These are phyloP conservation scores for Tolypeutes matacus DNA, from an alignment of 2,797 vertebrate genomes.

Conservation along the genomic window DNA sequence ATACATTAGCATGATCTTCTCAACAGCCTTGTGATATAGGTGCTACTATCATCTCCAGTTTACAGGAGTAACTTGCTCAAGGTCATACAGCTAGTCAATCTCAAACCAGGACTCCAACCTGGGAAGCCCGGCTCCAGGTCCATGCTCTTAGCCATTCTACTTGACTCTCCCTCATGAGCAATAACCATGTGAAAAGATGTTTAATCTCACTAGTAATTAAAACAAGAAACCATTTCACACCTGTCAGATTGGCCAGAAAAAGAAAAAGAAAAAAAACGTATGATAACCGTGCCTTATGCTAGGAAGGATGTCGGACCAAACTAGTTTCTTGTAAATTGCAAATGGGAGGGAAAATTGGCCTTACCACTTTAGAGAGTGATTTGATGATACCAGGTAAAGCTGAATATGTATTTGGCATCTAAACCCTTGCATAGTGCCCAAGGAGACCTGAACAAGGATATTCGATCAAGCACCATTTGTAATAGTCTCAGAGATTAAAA, in stretches of 20 bases:
- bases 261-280: background rate
- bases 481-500: background rate
- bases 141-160: background rate
- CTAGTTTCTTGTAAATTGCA: background rate
- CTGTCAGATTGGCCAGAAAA: background rate
- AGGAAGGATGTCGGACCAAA: background rate
- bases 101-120: background rate
- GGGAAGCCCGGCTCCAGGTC: background rate
- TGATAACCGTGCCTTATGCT: background rate
- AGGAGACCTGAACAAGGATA: background rate
- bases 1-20: background rate
- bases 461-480: background rate
- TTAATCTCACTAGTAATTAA: background rate
- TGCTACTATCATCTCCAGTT: background rate
- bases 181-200: background rate
- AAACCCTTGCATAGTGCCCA: background rate
- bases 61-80: background rate
- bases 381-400: background rate
- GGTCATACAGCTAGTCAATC: background rate
- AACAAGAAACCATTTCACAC: background rate
- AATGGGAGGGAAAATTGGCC: background rate
- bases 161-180: background rate
- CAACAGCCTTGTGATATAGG: background rate
- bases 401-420: background rate
- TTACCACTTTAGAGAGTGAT: background rate